These are phyloP conservation scores for Climacteris rufus DNA, from an alignment of 2,113 vertebrate genomes.

Conservation along the genomic window DNA sequence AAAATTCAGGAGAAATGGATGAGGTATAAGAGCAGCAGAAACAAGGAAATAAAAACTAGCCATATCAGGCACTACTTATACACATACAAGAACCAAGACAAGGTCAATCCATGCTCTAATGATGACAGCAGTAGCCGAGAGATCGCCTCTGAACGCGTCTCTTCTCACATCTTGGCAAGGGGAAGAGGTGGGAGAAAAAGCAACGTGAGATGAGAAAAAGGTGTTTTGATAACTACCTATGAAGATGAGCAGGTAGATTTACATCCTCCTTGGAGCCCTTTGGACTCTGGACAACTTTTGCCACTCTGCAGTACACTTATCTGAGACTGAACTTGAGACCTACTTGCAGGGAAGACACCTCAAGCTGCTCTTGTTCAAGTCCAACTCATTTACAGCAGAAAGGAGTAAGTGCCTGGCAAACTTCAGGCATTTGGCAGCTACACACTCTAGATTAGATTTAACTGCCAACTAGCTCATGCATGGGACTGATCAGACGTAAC, in stretches of 20 bases:
- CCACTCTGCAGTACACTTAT: neutral
- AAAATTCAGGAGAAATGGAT: neutral
- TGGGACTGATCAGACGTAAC: neutral
- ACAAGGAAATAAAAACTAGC: neutral
- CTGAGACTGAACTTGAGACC: neutral
- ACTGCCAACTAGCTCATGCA: neutral
- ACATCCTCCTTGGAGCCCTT: neutral
- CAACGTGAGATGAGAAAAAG: neutral
- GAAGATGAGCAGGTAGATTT: neutral
- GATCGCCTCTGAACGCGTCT: neutral
- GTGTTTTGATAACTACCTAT: neutral
- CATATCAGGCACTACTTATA: neutral
- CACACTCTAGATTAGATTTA: neutral
- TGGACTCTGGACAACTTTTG: neutral
- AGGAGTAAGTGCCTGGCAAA: neutral
- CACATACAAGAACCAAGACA: neutral
- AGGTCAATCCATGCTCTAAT: neutral
- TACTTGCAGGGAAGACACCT: neutral
- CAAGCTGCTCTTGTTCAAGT: neutral
- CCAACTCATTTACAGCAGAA: neutral
- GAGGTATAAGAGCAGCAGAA: neutral
- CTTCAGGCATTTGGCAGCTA: slow-evolving; percentile 10
- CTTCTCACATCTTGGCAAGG: neutral
- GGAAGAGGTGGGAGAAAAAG: neutral
- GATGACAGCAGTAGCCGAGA: rapidly evolving